These are phyloP conservation scores for Lasioglossum zephyrum DNA, from an alignment of 2,888 invertebrate species.

Conservation along the genomic window DNA sequence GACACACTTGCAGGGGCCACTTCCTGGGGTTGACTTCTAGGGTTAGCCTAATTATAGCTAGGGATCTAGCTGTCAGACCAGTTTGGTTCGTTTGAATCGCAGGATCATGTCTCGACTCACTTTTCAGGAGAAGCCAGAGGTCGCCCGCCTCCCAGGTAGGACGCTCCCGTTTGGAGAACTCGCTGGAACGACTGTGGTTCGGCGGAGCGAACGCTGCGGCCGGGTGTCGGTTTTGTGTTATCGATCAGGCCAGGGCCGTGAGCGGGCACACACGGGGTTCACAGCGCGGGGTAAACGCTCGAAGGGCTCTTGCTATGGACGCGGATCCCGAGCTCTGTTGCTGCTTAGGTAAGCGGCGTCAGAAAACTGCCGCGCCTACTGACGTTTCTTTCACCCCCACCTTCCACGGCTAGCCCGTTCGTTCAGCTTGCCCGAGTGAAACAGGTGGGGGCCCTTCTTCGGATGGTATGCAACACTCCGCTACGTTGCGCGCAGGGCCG, in stretches of 20 bases:
- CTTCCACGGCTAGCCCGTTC: constrained; percentile 28
- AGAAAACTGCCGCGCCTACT: constrained; percentile 81
- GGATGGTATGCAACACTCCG: constrained; percentile 68
- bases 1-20: background rate
- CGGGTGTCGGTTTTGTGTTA: constrained; percentile 33
- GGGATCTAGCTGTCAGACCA: background rate
- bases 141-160: constrained; percentile 42
- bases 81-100: background rate
- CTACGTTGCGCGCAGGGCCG: constrained; percentile 69
- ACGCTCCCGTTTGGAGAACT: constrained; percentile 61
- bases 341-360: constrained; percentile 74
- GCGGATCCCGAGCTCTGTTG: constrained; percentile 51
- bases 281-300: constrained; percentile 38
- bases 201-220: background rate
- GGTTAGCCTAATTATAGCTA: background rate
- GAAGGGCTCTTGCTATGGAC: constrained; percentile 45
- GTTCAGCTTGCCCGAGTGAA: constrained; percentile 66
- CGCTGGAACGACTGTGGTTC: constrained; percentile 37
- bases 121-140: constrained; percentile 39
- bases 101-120: constrained; percentile 34
- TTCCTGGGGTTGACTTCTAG: background rate
- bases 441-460: constrained; percentile 80
- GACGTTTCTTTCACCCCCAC: constrained; percentile 68
- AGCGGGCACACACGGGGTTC: constrained; percentile 10
- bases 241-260: constrained; percentile 63